Conservation (phyloP, 53 echinoderm and acorn worm species). For the Temnopleurus reevesii region DNA sequence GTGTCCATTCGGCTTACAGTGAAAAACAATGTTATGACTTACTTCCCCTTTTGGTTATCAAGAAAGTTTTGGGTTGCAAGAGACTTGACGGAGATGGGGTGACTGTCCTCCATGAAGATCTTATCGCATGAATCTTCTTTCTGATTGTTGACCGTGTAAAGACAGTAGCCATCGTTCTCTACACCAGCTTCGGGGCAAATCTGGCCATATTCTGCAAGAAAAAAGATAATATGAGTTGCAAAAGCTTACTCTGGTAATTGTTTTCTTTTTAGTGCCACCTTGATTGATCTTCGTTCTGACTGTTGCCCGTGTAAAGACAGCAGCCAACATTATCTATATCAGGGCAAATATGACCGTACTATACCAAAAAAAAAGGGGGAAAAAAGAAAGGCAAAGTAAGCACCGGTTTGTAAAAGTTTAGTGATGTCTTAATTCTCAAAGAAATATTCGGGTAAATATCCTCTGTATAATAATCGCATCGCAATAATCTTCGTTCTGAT, state of each 20-base stretch:
- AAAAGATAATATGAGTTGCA: no score
- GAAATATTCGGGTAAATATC: constrained; percentile 81
- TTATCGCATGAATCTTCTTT: constrained; percentile 68
- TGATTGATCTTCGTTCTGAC: constrained; percentile 52
- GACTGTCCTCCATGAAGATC: constrained; percentile 80
- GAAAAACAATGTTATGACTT: no score
- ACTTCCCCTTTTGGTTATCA: constrained; percentile 62
- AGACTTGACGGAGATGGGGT: constrained; percentile 72
- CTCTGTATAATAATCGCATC: constrained; percentile 80
- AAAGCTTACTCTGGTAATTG: no score
- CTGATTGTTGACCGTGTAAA: constrained; percentile 82
- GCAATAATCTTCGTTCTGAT: constrained; percentile 67
- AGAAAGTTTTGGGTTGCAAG: constrained; percentile 66
- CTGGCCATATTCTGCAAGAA: constrained; percentile 69
- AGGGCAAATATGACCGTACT: constrained; percentile 81
- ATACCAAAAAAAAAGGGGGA: constrained; percentile 44
- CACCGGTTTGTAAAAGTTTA: no score
- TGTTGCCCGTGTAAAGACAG: constrained; percentile 83
- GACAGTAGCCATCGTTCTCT: constrained; percentile 81
- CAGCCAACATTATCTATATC: constrained; percentile 75
- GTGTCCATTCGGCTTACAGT: no score
- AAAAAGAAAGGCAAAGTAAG: no score
- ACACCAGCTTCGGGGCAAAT: constrained; percentile 72
- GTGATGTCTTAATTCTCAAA: no score
- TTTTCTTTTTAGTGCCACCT: no score